A percentile compares a stretch with the other conserved stretches of the same genome.
These are phyloP conservation scores for Limnothrissa miodon DNA, from an alignment of 2,113 vertebrate genomes.

Conservation along the genomic window DNA sequence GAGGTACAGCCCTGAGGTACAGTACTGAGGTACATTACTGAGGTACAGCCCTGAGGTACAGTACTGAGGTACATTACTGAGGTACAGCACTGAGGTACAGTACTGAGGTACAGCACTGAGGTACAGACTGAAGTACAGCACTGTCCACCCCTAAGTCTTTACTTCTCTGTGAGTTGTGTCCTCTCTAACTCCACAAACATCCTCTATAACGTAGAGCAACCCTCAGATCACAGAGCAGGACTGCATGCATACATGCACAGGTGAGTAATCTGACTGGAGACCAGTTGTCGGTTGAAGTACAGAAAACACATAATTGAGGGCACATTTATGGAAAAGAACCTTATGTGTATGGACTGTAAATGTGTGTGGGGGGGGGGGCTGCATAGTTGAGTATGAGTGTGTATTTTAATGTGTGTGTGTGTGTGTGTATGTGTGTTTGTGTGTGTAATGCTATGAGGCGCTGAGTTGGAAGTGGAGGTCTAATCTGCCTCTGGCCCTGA, in stretches of 20 bases:
- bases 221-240: background rate
- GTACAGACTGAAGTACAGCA: too few species aligned
- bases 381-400: background rate
- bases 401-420: slow-evolving; percentile 23
- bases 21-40: slow-evolving; percentile 27
- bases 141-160: too few species aligned
- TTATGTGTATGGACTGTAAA: background rate
- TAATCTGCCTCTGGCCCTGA: slow-evolving; percentile 56
- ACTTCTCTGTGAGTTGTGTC: too few species aligned
- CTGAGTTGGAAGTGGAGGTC: background rate
- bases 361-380: background rate
- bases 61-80: slow-evolving; percentile 22
- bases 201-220: too few species aligned
- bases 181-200: too few species aligned
- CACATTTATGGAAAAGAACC: background rate
- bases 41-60: background rate
- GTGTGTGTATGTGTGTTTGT: background rate
- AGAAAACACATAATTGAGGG: background rate
- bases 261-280: background rate
- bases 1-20: background rate
- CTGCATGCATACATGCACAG: background rate
- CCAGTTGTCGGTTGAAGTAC: background rate
- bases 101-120: background rate
- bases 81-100: background rate
- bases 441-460: background rate